Evolutionary conservation across 2,797 vertebrate species (phyloP), one percentile per base, ranked within the genome.

Genomic region (Carduelis carduelis): DNA sequence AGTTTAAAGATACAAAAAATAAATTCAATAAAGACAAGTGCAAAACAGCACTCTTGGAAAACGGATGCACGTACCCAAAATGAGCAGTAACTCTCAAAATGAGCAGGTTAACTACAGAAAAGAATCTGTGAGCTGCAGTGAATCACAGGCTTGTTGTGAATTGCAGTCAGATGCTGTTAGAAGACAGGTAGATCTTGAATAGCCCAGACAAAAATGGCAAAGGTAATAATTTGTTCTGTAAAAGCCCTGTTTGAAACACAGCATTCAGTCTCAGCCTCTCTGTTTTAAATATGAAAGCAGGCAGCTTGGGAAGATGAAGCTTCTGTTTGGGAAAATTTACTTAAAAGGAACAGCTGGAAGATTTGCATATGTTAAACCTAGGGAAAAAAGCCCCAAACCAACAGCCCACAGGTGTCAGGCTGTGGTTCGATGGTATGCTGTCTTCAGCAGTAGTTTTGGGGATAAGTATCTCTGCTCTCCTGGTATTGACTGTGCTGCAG

Each of bases 61-160:
- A 50, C 0, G 0, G 39, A n/a, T 49, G n/a, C 30, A 15, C 0
- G 0, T 41, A 74, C 34, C 34, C 18, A 44, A 68, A 91, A n/a
- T 34, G 30, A 65, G 43, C 49, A 78, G 23, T 41, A 65, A 43
- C 26, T 41, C 30, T 59, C 22, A 52, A 65, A 72, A 60, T n/a
- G 18, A 72, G 32, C 37, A 74, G n/a, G 34, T 82, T 90, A 34
- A 76, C 78, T 89, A 35, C 37, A 57, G 66, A 70, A 91, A 28
- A 28, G 39, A 24, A 74, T 68, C 26, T 0, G 4, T 21, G 64
- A 89, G n/a, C 43, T 68, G 20, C 57, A 75, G 41, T 34, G 71
- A 86, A 64, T 75, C 32, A 57, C 34, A 46, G 9, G 24, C 37
- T 86, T 57, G 16, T 76, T 87, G 68, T 83, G 68, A 77, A 83